Evolutionary conservation across 2,797 vertebrate genomes (phyloP), one percentile per base, ranked within the genome.

Genomic region (Neostethus bicornis): DNA sequence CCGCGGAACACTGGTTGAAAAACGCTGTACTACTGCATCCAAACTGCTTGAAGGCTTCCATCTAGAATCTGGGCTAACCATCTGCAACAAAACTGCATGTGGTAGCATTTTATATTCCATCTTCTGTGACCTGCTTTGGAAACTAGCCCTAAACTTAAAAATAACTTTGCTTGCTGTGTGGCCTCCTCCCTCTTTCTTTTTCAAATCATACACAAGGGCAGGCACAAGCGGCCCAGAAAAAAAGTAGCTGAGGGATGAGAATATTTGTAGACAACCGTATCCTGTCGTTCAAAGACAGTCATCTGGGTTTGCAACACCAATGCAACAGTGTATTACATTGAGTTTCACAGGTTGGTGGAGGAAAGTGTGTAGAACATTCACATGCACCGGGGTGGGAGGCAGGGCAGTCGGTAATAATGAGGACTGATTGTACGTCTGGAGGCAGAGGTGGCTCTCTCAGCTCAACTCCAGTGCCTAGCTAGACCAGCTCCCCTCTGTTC

Each of bases 351-450:
- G 35, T 57, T 70, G 61, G 43, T 5, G 2, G 51, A 39, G 19
- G 32, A 61, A 77, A 68, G 77, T 72, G 77, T 72, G 75, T 64
- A 29, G 51, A 42, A 65, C 49, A 77, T 70, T 69, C 63, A 70
- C 48, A 43, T 44, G 68, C 81, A 73, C 48, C 52, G 65, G 51
- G 23, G 31, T 66, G 71, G 68, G 71, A 60, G 63, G 70, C 67
- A 59, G 70, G 60, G 53, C 61, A 79, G 67, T 47, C 12, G 26
- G 71, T 51, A 56, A 68, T 89, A 88, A 90, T 87, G 83, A 90
- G 83, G 82, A 88, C 83, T 77, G 87, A 89, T 88, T 76, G 81
- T 75, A 72, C 56, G 79, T 87, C 84, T 85, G 75, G 75, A 77
- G 78, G 84, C 68, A 76, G 82, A 79, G 75, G 77, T 78, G 77